Evolutionary conservation across 2,888 invertebrate species (phyloP), one percentile per base, ranked within the genome.

Genomic region (Dione vanillae): DNA sequence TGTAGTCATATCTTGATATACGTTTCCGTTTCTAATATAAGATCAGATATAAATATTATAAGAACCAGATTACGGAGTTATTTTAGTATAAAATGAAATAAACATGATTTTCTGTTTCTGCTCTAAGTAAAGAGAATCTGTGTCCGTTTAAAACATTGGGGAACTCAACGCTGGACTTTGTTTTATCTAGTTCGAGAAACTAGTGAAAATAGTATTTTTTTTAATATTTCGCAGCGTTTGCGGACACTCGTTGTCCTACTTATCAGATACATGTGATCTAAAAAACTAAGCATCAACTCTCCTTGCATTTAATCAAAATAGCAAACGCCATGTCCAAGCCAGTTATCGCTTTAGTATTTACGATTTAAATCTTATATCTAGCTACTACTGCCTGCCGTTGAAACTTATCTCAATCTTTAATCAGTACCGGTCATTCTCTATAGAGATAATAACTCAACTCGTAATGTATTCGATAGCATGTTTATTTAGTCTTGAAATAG

Each of bases 341-440:
- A n/a, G 35, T 68, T 68, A 45, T 62, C 37, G 19, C 19, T 45
- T 35, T 45, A 61, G 37, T 45, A 52, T 52, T 37, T 51, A 43
- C 43, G 16, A 52, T 62, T 49, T 68, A 62, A 61, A 61, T 52
- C 12, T 40, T 20, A 51, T 64, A 64, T 47, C 47, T 49, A 51
- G 49, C n/a, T n/a, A 45, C 43, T 27, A 45, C 61, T 27, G 61
- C 64, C 49, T 14, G 64, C 14, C 27, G 52, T 52, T 61, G 14
- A 11, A 9, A 14, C 54, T 69, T 69, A 69, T 69, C 62, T 64
- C n/a, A 47, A 68, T 62, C 62, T 68, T 45, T 68, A 56, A 62
- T 68, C 43, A 62, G 52, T 68, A 62, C 68, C 68, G 68, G 62
- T 43, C 54, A 54, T 37, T 47, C 62, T 54, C 35, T 45, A 54